Conservation (phyloP, 2,888 invertebrate genomes). For the Mechanitis mazaeus region DNA sequence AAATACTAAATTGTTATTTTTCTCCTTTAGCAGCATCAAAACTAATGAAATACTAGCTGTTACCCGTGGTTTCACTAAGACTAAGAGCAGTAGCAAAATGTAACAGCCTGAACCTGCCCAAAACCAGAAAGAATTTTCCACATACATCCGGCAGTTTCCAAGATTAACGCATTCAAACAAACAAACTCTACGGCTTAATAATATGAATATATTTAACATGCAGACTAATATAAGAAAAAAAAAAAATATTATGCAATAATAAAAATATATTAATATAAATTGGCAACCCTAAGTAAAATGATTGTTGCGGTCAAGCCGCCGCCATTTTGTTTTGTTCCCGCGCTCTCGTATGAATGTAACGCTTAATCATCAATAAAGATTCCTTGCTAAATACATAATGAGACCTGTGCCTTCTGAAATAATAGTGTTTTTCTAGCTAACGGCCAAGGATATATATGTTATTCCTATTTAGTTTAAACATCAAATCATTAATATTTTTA, state of each 20-base stretch:
- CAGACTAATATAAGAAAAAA: neutral
- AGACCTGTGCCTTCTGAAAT: conserved; percentile 6
- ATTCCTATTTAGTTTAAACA: no score
- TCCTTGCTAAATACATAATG: conserved; percentile 23
- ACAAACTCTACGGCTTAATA: no score
- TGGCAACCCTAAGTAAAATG: conserved; percentile 22
- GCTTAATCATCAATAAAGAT: conserved; percentile 24
- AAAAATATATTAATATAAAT: neutral
- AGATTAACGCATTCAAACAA: no score
- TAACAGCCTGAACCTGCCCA: no score
- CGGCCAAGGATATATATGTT: neutral
- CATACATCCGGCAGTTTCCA: no score
- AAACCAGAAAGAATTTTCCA: no score
- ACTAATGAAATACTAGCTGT: no score
- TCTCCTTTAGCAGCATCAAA: no score
- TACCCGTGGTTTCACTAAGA: no score
- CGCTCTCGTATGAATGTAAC: conserved; percentile 25
- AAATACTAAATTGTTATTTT: no score
- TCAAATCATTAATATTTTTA: no score
- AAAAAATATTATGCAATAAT: neutral
- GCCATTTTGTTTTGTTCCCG: conserved; percentile 30
- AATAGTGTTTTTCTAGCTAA: neutral
- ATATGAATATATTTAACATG: neutral
- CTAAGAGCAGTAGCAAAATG: no score
- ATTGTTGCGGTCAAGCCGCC: conserved; percentile 23